Evolutionary conservation across 2,797 vertebrate species (phyloP).

Genomic region (Oryzias dopingdopingensis): DNA sequence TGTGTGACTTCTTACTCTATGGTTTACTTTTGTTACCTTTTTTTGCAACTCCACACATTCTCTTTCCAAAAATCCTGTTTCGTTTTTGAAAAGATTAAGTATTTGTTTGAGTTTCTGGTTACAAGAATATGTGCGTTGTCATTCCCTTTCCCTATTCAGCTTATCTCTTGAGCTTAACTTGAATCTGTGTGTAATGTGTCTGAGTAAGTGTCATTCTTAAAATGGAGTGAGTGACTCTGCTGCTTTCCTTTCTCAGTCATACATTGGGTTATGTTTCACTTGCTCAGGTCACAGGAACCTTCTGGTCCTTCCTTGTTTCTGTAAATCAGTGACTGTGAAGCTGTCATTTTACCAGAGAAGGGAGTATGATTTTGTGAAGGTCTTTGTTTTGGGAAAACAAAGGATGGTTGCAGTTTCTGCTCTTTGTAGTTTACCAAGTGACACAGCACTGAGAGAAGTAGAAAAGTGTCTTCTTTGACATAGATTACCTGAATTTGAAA

Average conservation of each 20-base stretch:
- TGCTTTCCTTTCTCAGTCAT: slow-evolving; percentile 56
- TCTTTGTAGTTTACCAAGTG: no score
- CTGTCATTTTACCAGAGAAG: slow-evolving; percentile 17
- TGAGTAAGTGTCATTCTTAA: slow-evolving; percentile 1
- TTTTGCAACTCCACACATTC: neutral
- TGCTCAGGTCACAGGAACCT: slow-evolving; percentile 22
- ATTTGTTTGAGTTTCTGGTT: slow-evolving; percentile 52
- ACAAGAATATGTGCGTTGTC: slow-evolving; percentile 4
- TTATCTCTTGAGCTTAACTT: slow-evolving; percentile 27
- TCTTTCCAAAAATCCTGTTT: slow-evolving; percentile 9
- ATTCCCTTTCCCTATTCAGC: slow-evolving; percentile 42
- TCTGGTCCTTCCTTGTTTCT: slow-evolving; percentile 4
- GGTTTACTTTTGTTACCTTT: no score
- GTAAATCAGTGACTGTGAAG: slow-evolving; percentile 22
- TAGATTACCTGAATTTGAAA: no score
- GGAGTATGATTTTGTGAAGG: slow-evolving; percentile 5
- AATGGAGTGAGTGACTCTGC: slow-evolving; percentile 29
- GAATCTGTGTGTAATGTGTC: slow-evolving; percentile 20
- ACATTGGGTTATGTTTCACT: slow-evolving; percentile 7
- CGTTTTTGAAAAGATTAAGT: slow-evolving; percentile 12
- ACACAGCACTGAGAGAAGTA: no score
- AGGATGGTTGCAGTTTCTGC: neutral
- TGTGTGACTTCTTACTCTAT: neutral
- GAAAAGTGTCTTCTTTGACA: no score
- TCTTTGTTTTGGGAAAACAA: neutral